A percentile compares a stretch with the other conserved stretches of the same genome.
These are phyloP conservation scores for Sciurus vulgaris DNA, from an alignment of 2,797 vertebrate species.

Conservation along the genomic window DNA sequence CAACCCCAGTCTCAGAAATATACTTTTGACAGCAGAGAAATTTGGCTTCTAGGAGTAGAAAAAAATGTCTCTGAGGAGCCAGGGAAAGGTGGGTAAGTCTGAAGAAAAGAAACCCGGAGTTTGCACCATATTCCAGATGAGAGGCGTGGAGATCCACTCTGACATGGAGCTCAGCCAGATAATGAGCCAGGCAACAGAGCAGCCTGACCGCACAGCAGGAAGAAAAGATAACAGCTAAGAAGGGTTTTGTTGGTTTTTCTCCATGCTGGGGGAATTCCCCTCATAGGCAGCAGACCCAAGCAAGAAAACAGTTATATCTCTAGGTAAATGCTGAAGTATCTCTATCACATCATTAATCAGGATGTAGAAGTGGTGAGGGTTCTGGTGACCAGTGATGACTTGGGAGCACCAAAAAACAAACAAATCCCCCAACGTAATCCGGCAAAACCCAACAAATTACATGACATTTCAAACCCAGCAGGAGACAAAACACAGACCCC, in stretches of 20 bases:
- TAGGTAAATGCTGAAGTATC: not conserved
- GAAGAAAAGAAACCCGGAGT: not conserved
- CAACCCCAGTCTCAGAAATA: too few relatives aligned
- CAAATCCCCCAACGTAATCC: not conserved
- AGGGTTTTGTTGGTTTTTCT: constrained; percentile 20
- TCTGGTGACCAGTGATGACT: constrained; percentile 2
- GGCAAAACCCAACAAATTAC: constrained; percentile 63
- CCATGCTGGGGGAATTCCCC: constrained; percentile 46
- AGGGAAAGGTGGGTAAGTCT: too few relatives aligned
- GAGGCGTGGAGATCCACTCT: not conserved
- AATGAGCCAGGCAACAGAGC: constrained; percentile 26
- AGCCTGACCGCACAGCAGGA: constrained; percentile 23
- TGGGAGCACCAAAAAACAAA: constrained; percentile 26
- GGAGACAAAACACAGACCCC: constrained; percentile 71
- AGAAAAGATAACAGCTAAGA: constrained; percentile 61
- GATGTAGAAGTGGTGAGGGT: not conserved
- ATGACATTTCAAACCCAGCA: constrained; percentile 59
- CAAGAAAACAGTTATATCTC: not conserved
- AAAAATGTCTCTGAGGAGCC: not conserved
- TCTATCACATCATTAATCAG: not conserved
- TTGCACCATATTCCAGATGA: not conserved
- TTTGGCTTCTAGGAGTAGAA: not conserved
- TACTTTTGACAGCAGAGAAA: not conserved
- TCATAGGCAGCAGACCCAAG: not conserved
- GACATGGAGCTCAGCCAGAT: constrained; percentile 15